A percentile compares a stretch with the other conserved stretches of the same genome.
Evolutionary conservation across 2,888 invertebrate species (phyloP).

Genomic region (Danaus chrysippus): DNA sequence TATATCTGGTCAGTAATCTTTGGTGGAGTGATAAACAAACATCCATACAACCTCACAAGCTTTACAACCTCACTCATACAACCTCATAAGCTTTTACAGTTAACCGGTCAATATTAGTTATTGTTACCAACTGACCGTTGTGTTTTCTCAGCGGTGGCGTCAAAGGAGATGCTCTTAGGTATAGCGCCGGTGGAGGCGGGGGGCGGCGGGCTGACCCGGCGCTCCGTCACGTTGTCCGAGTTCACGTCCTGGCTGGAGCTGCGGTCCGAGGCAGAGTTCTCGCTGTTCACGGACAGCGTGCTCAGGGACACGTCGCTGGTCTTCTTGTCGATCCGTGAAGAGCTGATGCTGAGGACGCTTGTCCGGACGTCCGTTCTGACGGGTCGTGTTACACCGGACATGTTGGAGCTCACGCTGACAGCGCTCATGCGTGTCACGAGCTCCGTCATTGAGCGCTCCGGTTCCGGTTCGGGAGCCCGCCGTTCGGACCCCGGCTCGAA

Average conservation of each 20-base stretch:
- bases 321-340: conserved; percentile 66
- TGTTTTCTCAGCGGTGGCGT: conserved; percentile 91
- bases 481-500: conserved; percentile 54
- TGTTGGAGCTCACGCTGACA: conserved; percentile 61
- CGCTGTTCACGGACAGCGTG: conserved; percentile 69
- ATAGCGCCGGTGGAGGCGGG: conserved; percentile 87
- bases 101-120: not conserved
- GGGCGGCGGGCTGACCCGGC: conserved; percentile 65
- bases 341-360: conserved; percentile 66
- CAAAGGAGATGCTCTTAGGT: conserved; percentile 95
- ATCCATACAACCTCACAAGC: too few relatives aligned
- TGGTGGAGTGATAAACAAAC: too few relatives aligned
- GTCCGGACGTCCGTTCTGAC: conserved; percentile 67
- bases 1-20: too few relatives aligned
- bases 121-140: conserved; percentile 70
- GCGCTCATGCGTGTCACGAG: conserved; percentile 68
- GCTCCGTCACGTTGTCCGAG: conserved; percentile 68
- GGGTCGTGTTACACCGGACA: conserved; percentile 60
- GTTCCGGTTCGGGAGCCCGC: conserved; percentile 50
- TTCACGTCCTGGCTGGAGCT: conserved; percentile 75
- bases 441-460: conserved; percentile 61
- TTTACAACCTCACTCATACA: not conserved
- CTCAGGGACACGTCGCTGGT: conserved; percentile 63
- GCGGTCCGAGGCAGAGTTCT: conserved; percentile 66
- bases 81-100: not conserved